phyloP scores from a whole-genome alignment of 37 sponge, comb jelly and placozoan species.

The Axinella damicornis region DNA sequence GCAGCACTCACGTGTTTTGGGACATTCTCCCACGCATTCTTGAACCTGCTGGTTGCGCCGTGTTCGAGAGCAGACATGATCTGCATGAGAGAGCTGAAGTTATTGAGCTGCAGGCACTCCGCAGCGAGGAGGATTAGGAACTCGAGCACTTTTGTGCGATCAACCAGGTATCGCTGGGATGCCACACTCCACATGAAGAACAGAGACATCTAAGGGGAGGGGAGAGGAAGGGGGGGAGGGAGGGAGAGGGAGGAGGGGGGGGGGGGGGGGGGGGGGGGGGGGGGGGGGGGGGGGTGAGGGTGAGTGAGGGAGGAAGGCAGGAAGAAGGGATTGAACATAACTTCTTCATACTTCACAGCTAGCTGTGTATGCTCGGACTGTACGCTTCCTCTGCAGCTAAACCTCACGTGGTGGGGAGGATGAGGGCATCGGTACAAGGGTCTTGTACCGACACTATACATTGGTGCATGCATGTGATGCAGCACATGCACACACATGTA shows the following conservation, averaged over 20 bases:
- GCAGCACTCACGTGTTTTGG: conserved; percentile 50
- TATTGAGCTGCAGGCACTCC: conserved; percentile 56
- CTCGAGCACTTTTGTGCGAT: conserved; percentile 43
- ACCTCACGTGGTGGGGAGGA: no score
- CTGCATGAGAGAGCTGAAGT: conserved; percentile 68
- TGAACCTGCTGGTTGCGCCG: conserved; percentile 35
- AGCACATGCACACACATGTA: no score
- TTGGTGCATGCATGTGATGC: no score
- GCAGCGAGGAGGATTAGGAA: conserved; percentile 36
- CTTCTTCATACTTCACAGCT: no score
- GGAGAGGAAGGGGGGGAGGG: not conserved
- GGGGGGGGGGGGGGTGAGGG: not conserved
- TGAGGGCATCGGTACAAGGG: no score
- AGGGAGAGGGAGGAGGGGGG: not conserved
- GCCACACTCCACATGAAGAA: conserved; percentile 72
- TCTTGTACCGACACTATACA: no score
- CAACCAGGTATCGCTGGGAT: conserved; percentile 31
- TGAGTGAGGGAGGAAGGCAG: not conserved
- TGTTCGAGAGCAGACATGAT: conserved; percentile 63
- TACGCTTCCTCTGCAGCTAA: no score
- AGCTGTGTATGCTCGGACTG: no score
- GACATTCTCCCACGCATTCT: conserved; percentile 46
- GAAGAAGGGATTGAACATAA: not conserved
- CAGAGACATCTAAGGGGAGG: conserved; percentile 46
- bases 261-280: not conserved